These are phyloP conservation scores for Vulpes vulpes DNA, from an alignment of 2,113 vertebrate genomes.

Conservation along the genomic window DNA sequence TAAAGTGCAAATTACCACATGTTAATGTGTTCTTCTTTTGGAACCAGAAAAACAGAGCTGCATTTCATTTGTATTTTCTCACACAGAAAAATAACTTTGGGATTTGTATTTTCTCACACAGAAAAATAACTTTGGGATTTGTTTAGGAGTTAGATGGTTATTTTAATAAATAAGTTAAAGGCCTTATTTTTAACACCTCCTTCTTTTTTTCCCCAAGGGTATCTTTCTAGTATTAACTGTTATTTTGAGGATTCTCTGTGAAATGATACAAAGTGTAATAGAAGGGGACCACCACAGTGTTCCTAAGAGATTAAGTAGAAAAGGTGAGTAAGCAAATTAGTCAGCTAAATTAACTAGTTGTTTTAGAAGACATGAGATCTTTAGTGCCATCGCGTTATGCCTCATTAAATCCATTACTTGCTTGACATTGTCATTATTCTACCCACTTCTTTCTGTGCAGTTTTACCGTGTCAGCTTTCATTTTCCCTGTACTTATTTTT, in stretches of 20 bases:
- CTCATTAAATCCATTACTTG: slow-evolving; percentile 60
- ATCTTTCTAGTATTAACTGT: not conserved
- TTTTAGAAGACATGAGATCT: slow-evolving; percentile 13
- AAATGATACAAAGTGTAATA: slow-evolving; percentile 22
- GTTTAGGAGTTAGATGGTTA: not conserved
- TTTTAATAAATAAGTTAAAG: slow-evolving; percentile 25
- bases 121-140: not conserved
- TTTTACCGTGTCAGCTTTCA: slow-evolving; percentile 67
- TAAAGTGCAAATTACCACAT: not conserved
- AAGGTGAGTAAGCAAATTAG: slow-evolving; percentile 58
- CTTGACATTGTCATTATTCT: slow-evolving; percentile 62
- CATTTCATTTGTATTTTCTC: slow-evolving; percentile 19
- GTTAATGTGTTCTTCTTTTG: not conserved
- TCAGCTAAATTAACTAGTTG: slow-evolving; percentile 62
- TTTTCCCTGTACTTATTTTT: slow-evolving; percentile 58
- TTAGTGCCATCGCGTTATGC: not conserved
- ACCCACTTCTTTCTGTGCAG: slow-evolving; percentile 64
- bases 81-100: not conserved
- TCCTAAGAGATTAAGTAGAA: slow-evolving; percentile 15
- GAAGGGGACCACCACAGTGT: not conserved
- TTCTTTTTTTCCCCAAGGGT: not conserved
- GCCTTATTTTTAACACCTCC: not conserved
- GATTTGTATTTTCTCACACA: not conserved
- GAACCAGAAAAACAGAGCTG: not conserved
- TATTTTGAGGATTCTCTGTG: slow-evolving; percentile 29